Evolutionary conservation across 2,113 vertebrate species (phyloP), one percentile per base, ranked within the genome.

Genomic region (Myanophis thanlyinensis): DNA sequence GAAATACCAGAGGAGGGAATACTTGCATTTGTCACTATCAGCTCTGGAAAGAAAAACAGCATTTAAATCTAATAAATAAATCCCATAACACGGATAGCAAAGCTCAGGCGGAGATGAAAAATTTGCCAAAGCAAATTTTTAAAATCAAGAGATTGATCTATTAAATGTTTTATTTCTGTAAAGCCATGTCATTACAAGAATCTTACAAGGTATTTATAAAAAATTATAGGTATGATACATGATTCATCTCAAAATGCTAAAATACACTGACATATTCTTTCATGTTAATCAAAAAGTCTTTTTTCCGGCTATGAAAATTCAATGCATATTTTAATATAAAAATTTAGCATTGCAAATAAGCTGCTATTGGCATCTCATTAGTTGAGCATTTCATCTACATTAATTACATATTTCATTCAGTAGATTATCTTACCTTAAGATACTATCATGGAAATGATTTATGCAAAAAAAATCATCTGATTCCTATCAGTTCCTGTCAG

Each of bases 361-460:
- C 25, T 59, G 20, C 18, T 59, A 5, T 2, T 15, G 20, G 1
- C 12, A 1, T 1, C 22, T n/a, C 53, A 92, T 0, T 18, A 62
- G 73, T 0, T 0, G 40, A 46, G 10, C 1, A 67, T 84, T 8
- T 54, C 15, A 1, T 1, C 0, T 13, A 47, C 0, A 85, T 87
- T 49, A 30, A 1, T 2, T 5, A 5, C 6, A 10, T 25, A 0
- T 23, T 1, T 67, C 62, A 91, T 27, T 67, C 87, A 47, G 15
- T 93, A 25, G 93, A 92, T 46, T n/a, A 25, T 44, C 96, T 96
- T 96, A 97, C 97, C 96, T 95, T 88, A 54, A 91, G 12, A 94
- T 88, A 15, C 30, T 91, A 46, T 87, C 0, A 67, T 52, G 30
- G 8, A 30, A 35, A 49, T 84, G 73, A 91, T 0, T 87, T 9